Base-by-base conservation (phyloP, 2,797 vertebrate genomes). In the Lepus townsendii region DNA sequence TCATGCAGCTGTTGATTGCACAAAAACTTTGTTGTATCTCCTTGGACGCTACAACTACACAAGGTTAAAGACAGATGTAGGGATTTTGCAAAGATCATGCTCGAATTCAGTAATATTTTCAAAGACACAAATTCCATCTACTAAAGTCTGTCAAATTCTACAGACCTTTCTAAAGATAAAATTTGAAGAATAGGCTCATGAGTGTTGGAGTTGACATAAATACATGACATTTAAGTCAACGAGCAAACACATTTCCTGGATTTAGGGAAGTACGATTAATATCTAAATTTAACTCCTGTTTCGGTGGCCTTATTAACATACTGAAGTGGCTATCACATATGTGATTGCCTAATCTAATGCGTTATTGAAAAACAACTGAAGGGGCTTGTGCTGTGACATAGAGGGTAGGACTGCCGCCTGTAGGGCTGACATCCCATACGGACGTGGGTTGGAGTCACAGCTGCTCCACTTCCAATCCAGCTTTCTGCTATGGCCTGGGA, bases 21-120 rank as follows among this genome's bases (percentile, higher is more conserved):
- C 89, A 14, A 87, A 83, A 86, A 94, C 30, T 68, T n/a, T 71
- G 68, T 73, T 86, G 14, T 77, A 79, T 95, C 78, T 79, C 66
- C 42, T 57, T 73, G 47, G 50, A 83, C 35, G 83, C 30, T 77
- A 62, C 20, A 24, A 73, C 35, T 42, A 86, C 7, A 65, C 38
- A 88, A 65, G 85, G 75, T 83, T 85, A 66, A 90, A 83, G 13
- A 75, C 19, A 26, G 30, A 93, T 27, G 2, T 20, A 68, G 57
- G 13, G 75, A 83, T 65, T 88, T 69, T 32, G 75, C 52, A 91
- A 27, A 92, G 32, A 6, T 38, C 82, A 66, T 66, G 35, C 30
- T 75, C 8, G 76, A 76, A 32, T 69, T 84, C 78, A 77, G 50
- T 22, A 95, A 84, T 84, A 13, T 73, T 93, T 95, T 68, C 52